Percentiles rank a stretch among this genome's conserved stretches.
Evolutionary conservation across 2,113 vertebrate genomes (phyloP).

Genomic region (Oreochromis spilurus): DNA sequence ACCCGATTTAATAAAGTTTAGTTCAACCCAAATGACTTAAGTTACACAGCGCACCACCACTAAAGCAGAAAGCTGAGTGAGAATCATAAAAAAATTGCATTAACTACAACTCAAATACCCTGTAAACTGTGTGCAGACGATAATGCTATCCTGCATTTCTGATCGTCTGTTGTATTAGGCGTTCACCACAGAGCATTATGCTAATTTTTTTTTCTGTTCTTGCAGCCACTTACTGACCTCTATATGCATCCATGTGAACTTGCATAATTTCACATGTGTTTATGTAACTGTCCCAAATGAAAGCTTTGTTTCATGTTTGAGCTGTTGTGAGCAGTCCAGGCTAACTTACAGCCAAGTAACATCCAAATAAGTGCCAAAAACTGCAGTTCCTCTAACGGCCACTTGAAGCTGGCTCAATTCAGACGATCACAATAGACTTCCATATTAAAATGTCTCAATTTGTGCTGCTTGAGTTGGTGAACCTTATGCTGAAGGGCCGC

Average conservation of each 20-base stretch:
- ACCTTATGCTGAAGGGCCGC: not conserved
- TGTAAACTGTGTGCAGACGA: not conserved
- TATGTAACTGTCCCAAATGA: not conserved
- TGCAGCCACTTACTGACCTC: not conserved
- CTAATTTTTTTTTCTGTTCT: not conserved
- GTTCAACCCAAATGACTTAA: not conserved
- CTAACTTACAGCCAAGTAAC: not conserved
- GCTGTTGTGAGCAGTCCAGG: not conserved
- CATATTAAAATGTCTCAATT: not conserved
- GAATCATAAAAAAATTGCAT: not conserved
- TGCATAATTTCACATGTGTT: accelerated
- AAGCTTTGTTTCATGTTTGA: not conserved
- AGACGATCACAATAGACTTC: not conserved
- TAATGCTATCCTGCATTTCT: accelerated
- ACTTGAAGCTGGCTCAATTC: not conserved
- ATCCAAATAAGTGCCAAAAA: not conserved
- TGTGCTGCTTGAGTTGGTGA: not conserved
- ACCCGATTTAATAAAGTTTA: accelerated
- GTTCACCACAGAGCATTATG: not conserved
- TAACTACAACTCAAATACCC: not conserved
- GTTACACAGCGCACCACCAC: not conserved
- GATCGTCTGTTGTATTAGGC: not conserved
- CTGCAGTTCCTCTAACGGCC: not conserved
- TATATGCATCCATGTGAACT: not conserved
- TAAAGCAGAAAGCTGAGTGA: not conserved